phyloP scores from a whole-genome alignment of 1,140 invertebrate species.

The Potamilus streckersoni region DNA sequence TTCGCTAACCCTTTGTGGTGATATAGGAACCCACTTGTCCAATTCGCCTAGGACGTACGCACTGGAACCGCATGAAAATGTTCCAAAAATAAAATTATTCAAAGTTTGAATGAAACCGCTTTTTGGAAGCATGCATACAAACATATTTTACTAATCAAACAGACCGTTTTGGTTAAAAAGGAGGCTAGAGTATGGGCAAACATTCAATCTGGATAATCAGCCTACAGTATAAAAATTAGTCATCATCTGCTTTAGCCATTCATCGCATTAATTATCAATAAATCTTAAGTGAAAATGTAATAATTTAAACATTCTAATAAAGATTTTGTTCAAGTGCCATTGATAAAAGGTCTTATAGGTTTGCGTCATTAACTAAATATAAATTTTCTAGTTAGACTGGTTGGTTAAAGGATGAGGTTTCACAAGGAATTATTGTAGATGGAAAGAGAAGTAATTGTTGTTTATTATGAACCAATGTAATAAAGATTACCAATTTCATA shows the following conservation, averaged over 20 bases:
- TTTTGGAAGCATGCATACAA: background rate
- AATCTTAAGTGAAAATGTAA: too few relatives aligned
- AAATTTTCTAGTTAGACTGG: too few relatives aligned
- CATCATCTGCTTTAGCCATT: background rate
- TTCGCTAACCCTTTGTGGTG: constrained; percentile 23
- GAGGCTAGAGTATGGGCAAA: background rate
- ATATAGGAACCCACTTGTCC: constrained; percentile 36
- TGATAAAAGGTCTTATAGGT: too few relatives aligned
- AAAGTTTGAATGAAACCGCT: background rate
- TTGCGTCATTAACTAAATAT: too few relatives aligned
- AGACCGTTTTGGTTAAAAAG: background rate
- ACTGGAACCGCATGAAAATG: background rate
- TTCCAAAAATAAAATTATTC: background rate
- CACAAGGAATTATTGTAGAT: too few relatives aligned
- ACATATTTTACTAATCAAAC: background rate
- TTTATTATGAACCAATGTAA: too few relatives aligned
- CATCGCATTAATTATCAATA: background rate
- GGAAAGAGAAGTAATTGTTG: too few relatives aligned
- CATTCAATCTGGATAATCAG: background rate
- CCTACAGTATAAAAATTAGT: background rate
- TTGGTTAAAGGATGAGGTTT: too few relatives aligned
- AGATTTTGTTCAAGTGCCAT: too few relatives aligned
- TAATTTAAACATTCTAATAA: too few relatives aligned
- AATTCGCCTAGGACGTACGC: constrained; percentile 27
- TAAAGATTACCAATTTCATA: too few relatives aligned